Evolutionary conservation across 2,888 invertebrate genomes (phyloP), one percentile per base, ranked within the genome.

Genomic region (Aporophyla lueneburgensis): DNA sequence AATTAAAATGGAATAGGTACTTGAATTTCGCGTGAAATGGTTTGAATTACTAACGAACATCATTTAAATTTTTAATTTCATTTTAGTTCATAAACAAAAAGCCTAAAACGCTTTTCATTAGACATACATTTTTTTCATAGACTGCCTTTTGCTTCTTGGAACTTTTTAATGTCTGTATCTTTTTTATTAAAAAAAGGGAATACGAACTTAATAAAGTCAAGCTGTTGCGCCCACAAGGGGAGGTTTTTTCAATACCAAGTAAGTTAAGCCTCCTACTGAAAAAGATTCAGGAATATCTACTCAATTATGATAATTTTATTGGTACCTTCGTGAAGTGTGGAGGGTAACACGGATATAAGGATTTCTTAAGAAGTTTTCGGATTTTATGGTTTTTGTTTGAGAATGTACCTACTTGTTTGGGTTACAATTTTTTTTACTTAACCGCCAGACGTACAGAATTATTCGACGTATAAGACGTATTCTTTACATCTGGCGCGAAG

Each of bases 291-390:
- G 80, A 74, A 76, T 80, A 80, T 77, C 83, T 54, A 78, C 80
- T 82, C 80, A 79, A 79, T 87, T 87, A 82, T 88, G 84, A 49
- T 86, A 86, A 87, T 86, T 80, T 87, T 80, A 86, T 82, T 83
- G 81, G 74, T 80, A 65, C 65, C 69, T 69, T 72, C 66, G 69
- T 61, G 65, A 76, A 71, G 67, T 75, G 71, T 58, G 33, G 56
- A 19, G 33, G 33, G 53, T 75, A 66, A 72, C 71, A 69, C 10
- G 59, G 54, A 68, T 54, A 51, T 67, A 46, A 56, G 12, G 53
- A 71, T 78, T 68, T 56, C 51, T 68, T 71, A 19, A n/a, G 10
- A 70, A 59, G 51, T 66, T 77, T 65, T 5, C 40, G 9, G 40
- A 49, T 43, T 58, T 58, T 65, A 58, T 61, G 53, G 54, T 58